Percentiles rank a stretch among this genome's conserved stretches.
phyloP scores from a whole-genome alignment of 1,140 invertebrate species.

The Drosophila mayri region DNA sequence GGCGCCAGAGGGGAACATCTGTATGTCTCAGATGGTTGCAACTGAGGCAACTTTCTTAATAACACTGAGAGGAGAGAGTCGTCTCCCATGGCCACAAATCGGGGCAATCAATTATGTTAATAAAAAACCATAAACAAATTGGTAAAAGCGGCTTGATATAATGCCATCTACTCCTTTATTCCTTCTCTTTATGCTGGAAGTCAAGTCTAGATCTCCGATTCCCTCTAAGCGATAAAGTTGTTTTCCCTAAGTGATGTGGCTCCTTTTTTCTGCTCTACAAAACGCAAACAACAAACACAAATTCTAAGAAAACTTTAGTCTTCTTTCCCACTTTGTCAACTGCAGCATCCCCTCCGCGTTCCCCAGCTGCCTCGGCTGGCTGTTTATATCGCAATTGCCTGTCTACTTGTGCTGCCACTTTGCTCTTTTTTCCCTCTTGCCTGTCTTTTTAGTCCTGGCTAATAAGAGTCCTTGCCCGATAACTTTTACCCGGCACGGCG shows the following conservation, averaged over 20 bases:
- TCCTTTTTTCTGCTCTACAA: constrained; percentile 34
- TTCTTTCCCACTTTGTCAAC: constrained; percentile 69
- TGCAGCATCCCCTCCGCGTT: constrained; percentile 19
- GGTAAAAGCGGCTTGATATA: constrained; percentile 33
- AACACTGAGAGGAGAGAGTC: constrained; percentile 12
- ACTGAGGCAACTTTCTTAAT: constrained; percentile 65
- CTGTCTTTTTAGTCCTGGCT: constrained; percentile 32
- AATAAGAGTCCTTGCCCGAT: constrained; percentile 62
- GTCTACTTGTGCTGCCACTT: constrained; percentile 45
- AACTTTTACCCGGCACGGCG: constrained; percentile 37
- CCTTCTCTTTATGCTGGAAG: constrained; percentile 16
- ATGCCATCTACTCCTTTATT: constrained; percentile 38
- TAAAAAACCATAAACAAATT: constrained; percentile 78
- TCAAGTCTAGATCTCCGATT: constrained; percentile 15
- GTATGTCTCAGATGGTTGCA: constrained; percentile 49
- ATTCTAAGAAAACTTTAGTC: constrained; percentile 64
- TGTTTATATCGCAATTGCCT: constrained; percentile 76
- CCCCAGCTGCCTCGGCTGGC: constrained; percentile 50
- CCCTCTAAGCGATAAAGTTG: constrained; percentile 72
- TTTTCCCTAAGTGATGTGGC: constrained; percentile 64
- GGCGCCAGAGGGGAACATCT: constrained; percentile 17
- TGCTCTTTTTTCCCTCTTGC: constrained; percentile 30
- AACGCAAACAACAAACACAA: constrained; percentile 63
- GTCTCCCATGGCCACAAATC: constrained; percentile 13
- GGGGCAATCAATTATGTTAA: constrained; percentile 78